Evolutionary conservation across 2,888 invertebrate species (phyloP).

Genomic region (Abrostola triplasia): DNA sequence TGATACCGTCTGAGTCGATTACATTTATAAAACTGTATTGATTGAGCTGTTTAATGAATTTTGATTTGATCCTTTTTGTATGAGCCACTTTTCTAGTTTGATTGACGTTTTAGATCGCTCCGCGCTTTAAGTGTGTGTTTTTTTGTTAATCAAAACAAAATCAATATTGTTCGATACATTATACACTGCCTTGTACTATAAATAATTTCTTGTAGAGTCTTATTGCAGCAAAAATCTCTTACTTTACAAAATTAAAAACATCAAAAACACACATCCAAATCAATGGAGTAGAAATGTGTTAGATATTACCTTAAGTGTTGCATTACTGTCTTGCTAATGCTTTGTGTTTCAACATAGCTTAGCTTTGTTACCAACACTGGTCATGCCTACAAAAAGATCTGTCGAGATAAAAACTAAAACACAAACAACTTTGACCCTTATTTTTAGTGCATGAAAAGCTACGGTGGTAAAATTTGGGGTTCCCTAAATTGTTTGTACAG

Average conservation of each 20-base stretch:
- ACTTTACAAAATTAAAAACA: constrained; percentile 9
- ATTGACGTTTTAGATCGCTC: not conserved
- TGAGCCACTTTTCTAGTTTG: not conserved
- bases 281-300: constrained; percentile 54
- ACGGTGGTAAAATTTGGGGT: constrained; percentile 35
- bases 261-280: constrained; percentile 19
- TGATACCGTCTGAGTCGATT: constrained; percentile 38
- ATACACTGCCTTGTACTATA: no score
- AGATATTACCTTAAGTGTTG: constrained; percentile 71
- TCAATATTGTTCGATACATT: no score
- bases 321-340: constrained; percentile 73
- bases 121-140: not conserved
- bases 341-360: constrained; percentile 73
- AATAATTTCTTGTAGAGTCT: not conserved
- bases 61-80: constrained; percentile 31
- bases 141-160: not conserved
- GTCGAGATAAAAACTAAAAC: constrained; percentile 20
- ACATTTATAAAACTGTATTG: constrained; percentile 33
- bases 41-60: constrained; percentile 28
- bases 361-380: constrained; percentile 75
- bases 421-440: constrained; percentile 55
- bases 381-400: constrained; percentile 59
- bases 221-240: constrained; percentile 3
- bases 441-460: constrained; percentile 22
- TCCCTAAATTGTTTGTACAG: constrained; percentile 54